Evolutionary conservation across 2,888 invertebrate genomes (phyloP), one percentile per base, ranked within the genome.

Genomic region (Margaritifera margaritifera): DNA sequence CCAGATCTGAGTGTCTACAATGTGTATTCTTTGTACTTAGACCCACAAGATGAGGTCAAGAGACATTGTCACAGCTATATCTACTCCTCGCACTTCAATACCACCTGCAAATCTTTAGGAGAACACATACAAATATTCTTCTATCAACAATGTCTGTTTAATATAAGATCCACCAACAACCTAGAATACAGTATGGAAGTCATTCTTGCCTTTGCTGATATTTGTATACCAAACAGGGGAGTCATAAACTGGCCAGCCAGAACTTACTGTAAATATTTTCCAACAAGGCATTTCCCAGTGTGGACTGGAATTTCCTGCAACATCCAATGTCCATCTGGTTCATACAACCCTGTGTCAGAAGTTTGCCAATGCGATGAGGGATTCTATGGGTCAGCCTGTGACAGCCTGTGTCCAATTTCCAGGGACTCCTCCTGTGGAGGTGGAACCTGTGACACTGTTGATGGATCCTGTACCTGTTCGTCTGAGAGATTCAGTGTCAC

Each of bases 381-480:
- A 22, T 84, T 70, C 73, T 83, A 75, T 71, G 82, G 81, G 4
- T 53, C 58, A 18, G 53, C 55, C 1, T 85, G 85, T 63, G 64
- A 75, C 24, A 31, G 62, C 50, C 56, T 67, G 1, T 85, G 85
- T 64, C 76, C 75, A 0, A 68, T 55, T 51, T 70, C 71, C 15
- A 42, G 67, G 42, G 69, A 68, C 20, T 61, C 64, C 19, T 61
- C 77, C 6, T 84, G 84, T 74, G 82, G 80, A 18, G 79, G 78
- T 8, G 80, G 78, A 20, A 63, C 69, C 1, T 84, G 84, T 64
- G 53, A 75, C 25, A 55, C 61, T n/a, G 52, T 42, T 6, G 68
- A 62, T 25, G 84, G 84, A 8, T 31, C n/a, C 5, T 84, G 84
- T 63, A 66, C 62, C 19, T 84, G 84, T 62, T 68, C 76, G 5